A percentile compares a stretch with the other conserved stretches of the same genome.
phyloP scores from a whole-genome alignment of 2,797 vertebrate genomes.

The Hylomyscus alleni region DNA sequence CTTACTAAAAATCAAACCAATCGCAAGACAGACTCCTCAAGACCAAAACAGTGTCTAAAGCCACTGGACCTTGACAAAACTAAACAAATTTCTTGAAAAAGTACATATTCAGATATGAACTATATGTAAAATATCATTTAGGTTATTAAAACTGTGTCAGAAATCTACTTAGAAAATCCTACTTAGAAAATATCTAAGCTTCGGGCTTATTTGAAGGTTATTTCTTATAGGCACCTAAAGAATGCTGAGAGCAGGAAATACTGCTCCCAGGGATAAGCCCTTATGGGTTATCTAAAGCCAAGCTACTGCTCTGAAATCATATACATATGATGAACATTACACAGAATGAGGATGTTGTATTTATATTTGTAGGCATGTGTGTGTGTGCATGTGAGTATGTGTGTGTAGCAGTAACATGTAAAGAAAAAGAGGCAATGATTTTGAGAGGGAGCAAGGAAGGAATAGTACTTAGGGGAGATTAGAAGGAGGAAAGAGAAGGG shows the following conservation, averaged over 20 bases:
- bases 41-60: not conserved
- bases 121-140: constrained; percentile 13
- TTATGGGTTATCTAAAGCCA: not conserved
- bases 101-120: not conserved
- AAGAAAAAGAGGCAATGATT: not conserved
- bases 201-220: constrained; percentile 25
- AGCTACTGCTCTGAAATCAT: not conserved
- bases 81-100: constrained; percentile 33
- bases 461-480: not conserved
- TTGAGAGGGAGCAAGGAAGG: not conserved
- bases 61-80: not conserved
- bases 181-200: constrained; percentile 12
- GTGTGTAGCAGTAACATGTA: not conserved
- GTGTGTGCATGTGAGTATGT: not conserved
- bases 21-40: not conserved
- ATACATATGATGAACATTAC: not conserved
- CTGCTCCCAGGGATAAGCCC: no score
- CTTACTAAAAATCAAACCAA: not conserved
- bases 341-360: not conserved
- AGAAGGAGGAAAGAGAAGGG: not conserved
- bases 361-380: not conserved
- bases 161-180: not conserved
- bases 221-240: not conserved
- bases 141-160: constrained; percentile 37
- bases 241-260: not conserved